Percentiles rank a stretch among this genome's conserved stretches.
Conservation (phyloP, 2,113 vertebrate genomes). For the Gnathonemus longibarbis region DNA sequence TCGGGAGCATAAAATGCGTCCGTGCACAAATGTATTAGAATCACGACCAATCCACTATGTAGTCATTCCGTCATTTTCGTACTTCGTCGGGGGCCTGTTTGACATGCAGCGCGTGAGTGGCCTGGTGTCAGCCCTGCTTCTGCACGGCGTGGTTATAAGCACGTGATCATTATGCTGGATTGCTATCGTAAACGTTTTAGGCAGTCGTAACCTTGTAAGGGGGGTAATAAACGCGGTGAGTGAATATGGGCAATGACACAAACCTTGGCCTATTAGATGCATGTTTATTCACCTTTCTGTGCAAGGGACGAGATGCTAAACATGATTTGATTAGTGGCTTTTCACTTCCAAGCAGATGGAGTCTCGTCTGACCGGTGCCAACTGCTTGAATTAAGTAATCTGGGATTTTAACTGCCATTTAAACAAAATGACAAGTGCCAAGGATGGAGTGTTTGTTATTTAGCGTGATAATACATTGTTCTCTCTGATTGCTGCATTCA, state of each 20-base stretch:
- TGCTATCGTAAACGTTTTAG: not conserved
- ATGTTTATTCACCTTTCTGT: not conserved
- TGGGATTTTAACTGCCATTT: slow-evolving; percentile 6
- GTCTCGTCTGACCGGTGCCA: not conserved
- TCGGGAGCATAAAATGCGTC: not conserved
- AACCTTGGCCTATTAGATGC: not conserved
- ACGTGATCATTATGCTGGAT: not conserved
- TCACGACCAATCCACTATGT: not conserved
- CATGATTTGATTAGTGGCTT: not conserved
- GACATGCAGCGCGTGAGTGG: not conserved
- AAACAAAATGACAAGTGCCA: not conserved
- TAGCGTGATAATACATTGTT: not conserved
- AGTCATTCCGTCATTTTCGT: not conserved
- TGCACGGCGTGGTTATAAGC: not conserved
- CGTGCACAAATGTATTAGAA: not conserved
- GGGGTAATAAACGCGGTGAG: not conserved
- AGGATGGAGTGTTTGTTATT: not conserved
- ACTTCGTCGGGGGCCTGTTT: not conserved
- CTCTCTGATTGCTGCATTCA: not conserved
- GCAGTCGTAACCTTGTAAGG: not conserved
- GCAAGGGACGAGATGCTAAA: not conserved
- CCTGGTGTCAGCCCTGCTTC: not conserved
- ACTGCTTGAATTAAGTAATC: not conserved
- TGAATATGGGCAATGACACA: not conserved
- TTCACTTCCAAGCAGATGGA: not conserved